phyloP scores from a whole-genome alignment of 2,113 vertebrate species.

The Mormyrus lacerda region DNA sequence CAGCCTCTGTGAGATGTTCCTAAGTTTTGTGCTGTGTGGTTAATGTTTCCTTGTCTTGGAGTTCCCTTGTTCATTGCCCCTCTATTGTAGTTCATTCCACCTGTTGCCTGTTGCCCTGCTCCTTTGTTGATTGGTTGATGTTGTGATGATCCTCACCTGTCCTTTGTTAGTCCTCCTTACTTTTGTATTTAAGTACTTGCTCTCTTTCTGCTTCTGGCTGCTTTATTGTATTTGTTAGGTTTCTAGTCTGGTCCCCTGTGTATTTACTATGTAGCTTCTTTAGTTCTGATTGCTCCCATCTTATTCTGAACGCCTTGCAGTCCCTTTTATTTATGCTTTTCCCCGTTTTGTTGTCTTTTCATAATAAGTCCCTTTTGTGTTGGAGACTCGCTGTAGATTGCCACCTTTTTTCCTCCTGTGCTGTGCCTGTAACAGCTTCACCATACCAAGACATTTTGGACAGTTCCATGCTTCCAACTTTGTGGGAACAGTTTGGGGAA shows the following conservation, averaged over 20 bases:
- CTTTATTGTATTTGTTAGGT: not conserved
- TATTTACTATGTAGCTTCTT: too few relatives aligned
- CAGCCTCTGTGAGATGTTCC: not conserved
- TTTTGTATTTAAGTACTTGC: not conserved
- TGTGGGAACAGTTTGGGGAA: too few relatives aligned
- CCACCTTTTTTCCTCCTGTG: too few relatives aligned
- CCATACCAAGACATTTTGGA: too few relatives aligned
- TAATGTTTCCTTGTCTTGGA: not conserved
- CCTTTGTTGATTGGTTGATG: not conserved
- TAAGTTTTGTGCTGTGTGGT: not conserved
- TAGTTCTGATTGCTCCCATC: too few relatives aligned
- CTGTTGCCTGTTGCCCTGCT: not conserved
- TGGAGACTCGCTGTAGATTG: too few relatives aligned
- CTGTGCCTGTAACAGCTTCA: too few relatives aligned
- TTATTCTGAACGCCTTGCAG: too few relatives aligned
- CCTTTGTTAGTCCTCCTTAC: not conserved
- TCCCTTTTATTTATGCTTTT: too few relatives aligned
- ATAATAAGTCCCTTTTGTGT: too few relatives aligned
- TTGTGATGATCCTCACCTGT: not conserved
- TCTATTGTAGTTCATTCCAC: not conserved
- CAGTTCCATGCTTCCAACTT: too few relatives aligned
- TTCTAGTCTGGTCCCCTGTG: not conserved
- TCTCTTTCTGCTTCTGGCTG: not conserved
- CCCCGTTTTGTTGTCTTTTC: too few relatives aligned
- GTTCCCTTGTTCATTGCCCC: not conserved